These are phyloP conservation scores for Aphelinus certus DNA, from an alignment of 1,140 invertebrate genomes.

Conservation along the genomic window DNA sequence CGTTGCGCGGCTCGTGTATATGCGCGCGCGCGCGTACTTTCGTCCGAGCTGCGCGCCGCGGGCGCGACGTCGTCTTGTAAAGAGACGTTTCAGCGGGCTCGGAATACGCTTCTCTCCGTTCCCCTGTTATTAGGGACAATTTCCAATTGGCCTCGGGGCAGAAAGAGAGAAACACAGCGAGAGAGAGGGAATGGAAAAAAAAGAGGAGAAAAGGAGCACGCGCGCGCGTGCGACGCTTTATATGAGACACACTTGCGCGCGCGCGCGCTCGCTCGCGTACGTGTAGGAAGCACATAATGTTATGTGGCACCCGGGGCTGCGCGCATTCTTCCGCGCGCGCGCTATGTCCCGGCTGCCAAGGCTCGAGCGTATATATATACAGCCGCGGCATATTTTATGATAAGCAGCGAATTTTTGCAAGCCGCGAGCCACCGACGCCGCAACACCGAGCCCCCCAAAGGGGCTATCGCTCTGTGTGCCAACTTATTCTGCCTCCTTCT, in stretches of 20 bases:
- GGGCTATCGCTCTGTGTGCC: no score
- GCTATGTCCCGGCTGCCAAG: conserved; percentile 35
- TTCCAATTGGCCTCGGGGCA: conserved; percentile 61
- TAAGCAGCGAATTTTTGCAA: conserved; percentile 54
- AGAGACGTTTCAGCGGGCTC: conserved; percentile 23
- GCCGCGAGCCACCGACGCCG: no score
- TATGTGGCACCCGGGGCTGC: conserved; percentile 49
- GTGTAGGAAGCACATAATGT: conserved; percentile 47
- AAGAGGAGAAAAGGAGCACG: conserved; percentile 4
- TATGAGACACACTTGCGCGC: conserved; percentile 16
- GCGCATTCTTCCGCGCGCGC: conserved; percentile 35
- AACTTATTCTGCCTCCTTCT: no score
- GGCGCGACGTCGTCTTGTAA: conserved; percentile 12
- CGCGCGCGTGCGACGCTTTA: background rate
- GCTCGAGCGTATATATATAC: no score
- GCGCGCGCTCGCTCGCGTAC: background rate
- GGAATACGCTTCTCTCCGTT: conserved; percentile 34
- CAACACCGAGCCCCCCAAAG: no score
- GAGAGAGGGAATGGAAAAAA: background rate
- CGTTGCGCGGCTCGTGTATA: no score
- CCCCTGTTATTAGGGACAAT: conserved; percentile 67
- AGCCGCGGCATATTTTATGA: conserved; percentile 63
- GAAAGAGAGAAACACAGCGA: background rate
- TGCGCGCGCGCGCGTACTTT: background rate
- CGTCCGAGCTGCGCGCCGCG: background rate